Evolutionary conservation across 1,140 invertebrate species (phyloP).

Genomic region (Spodoptera litura): DNA sequence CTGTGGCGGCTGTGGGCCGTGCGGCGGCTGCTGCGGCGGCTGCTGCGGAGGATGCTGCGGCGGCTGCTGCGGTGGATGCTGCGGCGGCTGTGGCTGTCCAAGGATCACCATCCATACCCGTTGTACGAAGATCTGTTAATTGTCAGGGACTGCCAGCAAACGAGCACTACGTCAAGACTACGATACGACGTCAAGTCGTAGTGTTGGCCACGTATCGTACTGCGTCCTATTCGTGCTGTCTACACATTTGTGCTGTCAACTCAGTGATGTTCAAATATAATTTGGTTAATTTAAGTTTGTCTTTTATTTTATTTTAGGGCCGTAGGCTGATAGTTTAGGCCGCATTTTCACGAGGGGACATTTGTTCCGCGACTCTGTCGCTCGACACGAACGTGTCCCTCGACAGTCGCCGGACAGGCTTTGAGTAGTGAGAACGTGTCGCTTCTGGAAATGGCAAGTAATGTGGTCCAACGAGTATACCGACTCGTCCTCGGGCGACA

Average conservation of each 20-base stretch:
- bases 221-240: background rate
- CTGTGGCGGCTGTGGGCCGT: background rate
- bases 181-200: constrained; percentile 16
- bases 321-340: background rate
- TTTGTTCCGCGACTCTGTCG: too few relatives aligned
- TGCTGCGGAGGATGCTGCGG: background rate
- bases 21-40: background rate
- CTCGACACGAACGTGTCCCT: too few relatives aligned
- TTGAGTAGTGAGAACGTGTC: too few relatives aligned
- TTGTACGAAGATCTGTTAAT: constrained; percentile 44
- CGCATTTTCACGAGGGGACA: background rate
- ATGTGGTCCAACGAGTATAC: too few relatives aligned
- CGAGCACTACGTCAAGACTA: background rate
- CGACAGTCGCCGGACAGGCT: too few relatives aligned
- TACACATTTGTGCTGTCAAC: constrained; percentile 10
- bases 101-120: constrained; percentile 38
- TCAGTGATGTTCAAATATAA: constrained; percentile 11
- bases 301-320: background rate
- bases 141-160: background rate
- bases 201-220: background rate
- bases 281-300: background rate
- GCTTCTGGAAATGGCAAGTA: too few relatives aligned
- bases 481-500: too few relatives aligned
- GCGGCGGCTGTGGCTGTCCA: constrained; percentile 27
- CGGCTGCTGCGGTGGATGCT: constrained; percentile 1